These are phyloP conservation scores for Clarias magur DNA, from an alignment of 2,113 vertebrate species.

Conservation along the genomic window DNA sequence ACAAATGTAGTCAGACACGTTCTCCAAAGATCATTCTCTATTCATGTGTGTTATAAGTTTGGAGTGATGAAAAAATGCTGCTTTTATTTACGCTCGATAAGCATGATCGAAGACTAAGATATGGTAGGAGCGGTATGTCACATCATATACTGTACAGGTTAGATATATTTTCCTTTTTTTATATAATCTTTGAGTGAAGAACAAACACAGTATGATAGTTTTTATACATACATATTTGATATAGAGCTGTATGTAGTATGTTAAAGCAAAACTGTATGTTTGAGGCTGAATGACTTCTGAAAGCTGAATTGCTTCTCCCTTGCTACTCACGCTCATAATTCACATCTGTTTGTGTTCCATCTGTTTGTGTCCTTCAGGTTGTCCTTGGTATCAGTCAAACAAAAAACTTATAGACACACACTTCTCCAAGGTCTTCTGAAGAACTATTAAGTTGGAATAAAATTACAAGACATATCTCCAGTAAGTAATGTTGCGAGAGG, in stretches of 20 bases:
- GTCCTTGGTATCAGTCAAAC: constrained; percentile 18
- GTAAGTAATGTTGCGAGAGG: background rate
- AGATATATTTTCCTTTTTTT: background rate
- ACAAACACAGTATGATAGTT: background rate
- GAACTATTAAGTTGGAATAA: background rate
- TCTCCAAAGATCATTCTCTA: background rate
- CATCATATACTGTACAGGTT: background rate
- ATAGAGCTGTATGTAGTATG: background rate
- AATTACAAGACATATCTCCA: background rate
- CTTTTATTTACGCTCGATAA: background rate
- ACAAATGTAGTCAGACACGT: constrained; percentile 54
- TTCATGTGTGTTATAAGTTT: background rate
- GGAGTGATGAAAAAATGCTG: background rate
- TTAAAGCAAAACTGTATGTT: background rate
- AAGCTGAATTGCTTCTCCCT: background rate
- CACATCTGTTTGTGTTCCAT: constrained; percentile 12
- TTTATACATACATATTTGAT: background rate
- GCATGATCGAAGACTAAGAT: background rate
- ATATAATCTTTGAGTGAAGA: background rate
- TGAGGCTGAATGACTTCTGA: background rate
- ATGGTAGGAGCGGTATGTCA: background rate
- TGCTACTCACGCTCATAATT: background rate
- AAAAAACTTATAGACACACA: background rate
- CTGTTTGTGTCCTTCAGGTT: constrained; percentile 34
- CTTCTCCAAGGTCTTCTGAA: background rate